Evolutionary conservation across 2,797 vertebrate species (phyloP).

Genomic region (Paramormyrops hopkinsi): DNA sequence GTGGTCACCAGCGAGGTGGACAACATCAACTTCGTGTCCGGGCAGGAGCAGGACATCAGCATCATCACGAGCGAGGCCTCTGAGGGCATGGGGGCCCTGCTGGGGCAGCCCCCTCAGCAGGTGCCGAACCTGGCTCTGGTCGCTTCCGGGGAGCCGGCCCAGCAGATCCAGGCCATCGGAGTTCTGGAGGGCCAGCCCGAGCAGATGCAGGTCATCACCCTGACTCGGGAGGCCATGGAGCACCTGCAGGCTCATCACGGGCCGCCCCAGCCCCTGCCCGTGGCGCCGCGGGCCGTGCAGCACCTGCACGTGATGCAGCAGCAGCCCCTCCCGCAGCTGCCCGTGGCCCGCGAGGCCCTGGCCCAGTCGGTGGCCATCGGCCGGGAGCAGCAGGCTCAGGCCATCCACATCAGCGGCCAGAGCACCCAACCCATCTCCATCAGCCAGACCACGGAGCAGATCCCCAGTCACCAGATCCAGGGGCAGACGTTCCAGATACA

Average conservation of each 20-base stretch:
- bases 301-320: slow-evolving; percentile 56
- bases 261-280: slow-evolving; percentile 60
- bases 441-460: slow-evolving; percentile 63
- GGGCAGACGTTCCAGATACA: slow-evolving; percentile 71
- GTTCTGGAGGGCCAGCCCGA: slow-evolving; percentile 68
- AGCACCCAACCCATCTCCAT: slow-evolving; percentile 60
- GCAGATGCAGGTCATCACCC: slow-evolving; percentile 86
- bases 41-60: slow-evolving; percentile 72
- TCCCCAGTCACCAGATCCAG: slow-evolving; percentile 60
- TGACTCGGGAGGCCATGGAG: slow-evolving; percentile 84
- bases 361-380: slow-evolving; percentile 28
- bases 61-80: slow-evolving; percentile 65
- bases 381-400: slow-evolving; percentile 60
- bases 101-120: slow-evolving; percentile 67
- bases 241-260: slow-evolving; percentile 76
- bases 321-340: slow-evolving; percentile 46
- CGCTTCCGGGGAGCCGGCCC: slow-evolving; percentile 60
- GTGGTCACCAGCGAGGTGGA: slow-evolving; percentile 77
- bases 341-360: slow-evolving; percentile 32
- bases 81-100: slow-evolving; percentile 56
- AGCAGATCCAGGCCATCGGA: slow-evolving; percentile 68
- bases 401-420: slow-evolving; percentile 56
- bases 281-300: slow-evolving; percentile 51
- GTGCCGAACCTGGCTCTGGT: slow-evolving; percentile 75
- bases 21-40: slow-evolving; percentile 74